phyloP scores from a whole-genome alignment of 2,888 invertebrate genomes.

The Conomelus anceps region DNA sequence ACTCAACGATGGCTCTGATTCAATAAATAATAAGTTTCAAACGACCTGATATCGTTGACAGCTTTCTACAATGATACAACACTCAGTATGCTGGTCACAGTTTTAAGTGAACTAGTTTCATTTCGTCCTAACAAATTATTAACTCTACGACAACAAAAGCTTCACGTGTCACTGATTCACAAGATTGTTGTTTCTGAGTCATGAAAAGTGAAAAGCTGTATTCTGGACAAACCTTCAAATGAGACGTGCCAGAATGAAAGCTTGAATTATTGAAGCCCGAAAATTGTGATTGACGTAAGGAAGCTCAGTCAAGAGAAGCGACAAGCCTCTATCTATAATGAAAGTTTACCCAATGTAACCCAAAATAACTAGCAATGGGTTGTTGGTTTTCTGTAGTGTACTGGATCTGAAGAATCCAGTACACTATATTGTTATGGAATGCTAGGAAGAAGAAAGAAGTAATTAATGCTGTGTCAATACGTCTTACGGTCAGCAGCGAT shows the following conservation, averaged over 20 bases:
- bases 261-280: neutral
- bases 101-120: neutral
- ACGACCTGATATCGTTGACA: neutral
- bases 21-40: neutral
- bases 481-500: no score
- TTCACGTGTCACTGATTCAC: neutral
- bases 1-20: neutral
- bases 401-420: no score
- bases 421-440: no score
- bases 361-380: no score
- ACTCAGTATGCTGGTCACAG: neutral
- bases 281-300: neutral
- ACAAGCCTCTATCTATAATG: no score
- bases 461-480: no score
- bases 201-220: neutral
- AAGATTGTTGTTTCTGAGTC: neutral
- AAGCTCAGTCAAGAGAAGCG: neutral
- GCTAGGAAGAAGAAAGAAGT: no score
- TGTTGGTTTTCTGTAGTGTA: no score
- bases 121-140: neutral
- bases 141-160: neutral
- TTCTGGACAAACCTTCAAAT: neutral
- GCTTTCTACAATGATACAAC: neutral
- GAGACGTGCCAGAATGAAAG: neutral
- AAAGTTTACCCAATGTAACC: no score